Conservation (phyloP, 2,113 vertebrate species). For the Xenopus tropicalis region UCB_Xtro_10.0 CM004450.2:26637001-26637500, state of each 20-base stretch:
- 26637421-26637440: too few species aligned
- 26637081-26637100: conserved; percentile 12
- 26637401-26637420: too few species aligned
- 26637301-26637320: too few species aligned
- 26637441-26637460: too few species aligned
- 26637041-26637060: conserved; percentile 7
- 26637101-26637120: background rate
- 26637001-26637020: conserved; percentile 14
- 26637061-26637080: background rate
- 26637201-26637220: background rate
- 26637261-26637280: too few species aligned
- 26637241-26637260: background rate
- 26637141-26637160: background rate
- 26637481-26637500: too few species aligned
- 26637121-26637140: conserved; percentile 7
- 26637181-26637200: background rate
- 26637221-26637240: background rate
- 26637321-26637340: too few species aligned
- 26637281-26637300: too few species aligned
- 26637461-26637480: too few species aligned
- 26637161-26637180: background rate
- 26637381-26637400: too few species aligned
- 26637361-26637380: too few species aligned
- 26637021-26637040: conserved; percentile 20
- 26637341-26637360: too few species aligned